Percentiles rank a stretch among this genome's conserved stretches.
phyloP scores from a whole-genome alignment of 2,888 invertebrate species.

The Campoplex nolae region DNA sequence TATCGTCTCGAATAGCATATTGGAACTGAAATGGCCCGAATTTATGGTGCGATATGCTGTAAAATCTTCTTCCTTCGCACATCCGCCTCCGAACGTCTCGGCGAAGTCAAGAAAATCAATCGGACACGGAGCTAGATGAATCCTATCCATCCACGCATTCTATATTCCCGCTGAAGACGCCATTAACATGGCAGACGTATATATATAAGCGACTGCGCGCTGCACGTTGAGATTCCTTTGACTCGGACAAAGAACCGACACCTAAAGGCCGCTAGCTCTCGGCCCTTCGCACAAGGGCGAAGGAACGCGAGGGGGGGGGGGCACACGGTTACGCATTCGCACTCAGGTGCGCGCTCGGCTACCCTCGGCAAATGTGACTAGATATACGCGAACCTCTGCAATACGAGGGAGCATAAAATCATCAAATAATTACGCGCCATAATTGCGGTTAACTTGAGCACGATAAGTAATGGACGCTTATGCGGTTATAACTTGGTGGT shows the following conservation, averaged over 20 bases:
- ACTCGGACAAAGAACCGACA: constrained; percentile 22
- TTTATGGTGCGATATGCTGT: background rate
- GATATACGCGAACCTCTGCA: background rate
- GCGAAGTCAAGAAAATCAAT: constrained; percentile 13
- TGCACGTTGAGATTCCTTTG: constrained; percentile 17
- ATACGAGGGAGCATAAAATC: constrained; percentile 12
- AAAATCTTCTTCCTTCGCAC: background rate
- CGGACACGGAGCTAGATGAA: constrained; percentile 14
- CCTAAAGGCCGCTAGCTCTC: background rate
- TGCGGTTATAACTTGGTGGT: constrained; percentile 1
- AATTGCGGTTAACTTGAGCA: constrained; percentile 22
- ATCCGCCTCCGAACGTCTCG: constrained; percentile 16
- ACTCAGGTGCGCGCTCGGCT: constrained; percentile 20
- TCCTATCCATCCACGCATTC: constrained; percentile 20
- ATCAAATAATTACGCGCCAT: constrained; percentile 30
- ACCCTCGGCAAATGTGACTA: constrained; percentile 16
- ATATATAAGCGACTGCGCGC: background rate
- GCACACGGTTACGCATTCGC: constrained; percentile 8
- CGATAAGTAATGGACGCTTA: constrained; percentile 20
- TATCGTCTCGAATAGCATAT: background rate
- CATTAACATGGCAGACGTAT: constrained; percentile 16
- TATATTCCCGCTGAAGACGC: constrained; percentile 5
- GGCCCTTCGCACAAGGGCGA: constrained; percentile 12
- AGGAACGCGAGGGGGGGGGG: constrained; percentile 7
- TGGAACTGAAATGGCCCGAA: background rate